Evolutionary conservation across 2,797 vertebrate genomes (phyloP).

Genomic region (Xenopus petersii): DNA sequence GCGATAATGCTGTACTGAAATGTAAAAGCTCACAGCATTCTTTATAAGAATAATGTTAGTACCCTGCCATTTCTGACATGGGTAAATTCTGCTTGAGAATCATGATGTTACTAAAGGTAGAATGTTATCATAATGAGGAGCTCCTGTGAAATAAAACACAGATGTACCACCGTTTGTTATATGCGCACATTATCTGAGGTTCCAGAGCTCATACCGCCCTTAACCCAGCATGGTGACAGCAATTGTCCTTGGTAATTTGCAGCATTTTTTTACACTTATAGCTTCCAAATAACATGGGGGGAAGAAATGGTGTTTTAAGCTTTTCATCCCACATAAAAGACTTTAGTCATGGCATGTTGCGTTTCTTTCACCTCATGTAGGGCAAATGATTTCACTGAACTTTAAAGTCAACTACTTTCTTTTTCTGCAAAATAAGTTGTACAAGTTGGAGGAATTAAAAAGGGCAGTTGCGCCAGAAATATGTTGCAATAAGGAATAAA

Average conservation of each 20-base stretch:
- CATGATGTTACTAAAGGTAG: neutral
- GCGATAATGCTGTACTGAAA: neutral
- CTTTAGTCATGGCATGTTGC: too few relatives aligned
- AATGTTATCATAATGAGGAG: constrained; percentile 8
- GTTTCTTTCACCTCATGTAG: too few relatives aligned
- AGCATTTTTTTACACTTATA: constrained; percentile 25
- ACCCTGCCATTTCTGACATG: neutral
- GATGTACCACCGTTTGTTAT: constrained; percentile 5
- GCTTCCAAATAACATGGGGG: constrained; percentile 1
- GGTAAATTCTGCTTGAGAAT: neutral
- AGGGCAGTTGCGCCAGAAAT: too few relatives aligned
- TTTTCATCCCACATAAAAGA: too few relatives aligned
- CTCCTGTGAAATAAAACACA: constrained; percentile 12
- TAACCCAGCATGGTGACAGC: constrained; percentile 12
- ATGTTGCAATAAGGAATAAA: too few relatives aligned
- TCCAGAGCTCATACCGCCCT: neutral
- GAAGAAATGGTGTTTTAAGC: constrained; percentile 8
- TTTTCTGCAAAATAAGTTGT: too few relatives aligned
- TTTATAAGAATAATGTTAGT: neutral
- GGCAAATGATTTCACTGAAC: too few relatives aligned
- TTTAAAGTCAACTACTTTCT: too few relatives aligned
- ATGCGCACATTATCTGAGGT: constrained; percentile 11
- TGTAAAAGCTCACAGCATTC: neutral
- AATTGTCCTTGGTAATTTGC: constrained; percentile 15
- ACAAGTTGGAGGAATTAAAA: too few relatives aligned